Evolutionary conservation across 2,113 vertebrate species (phyloP).

Genomic region (Odobenus rosmarus): DNA sequence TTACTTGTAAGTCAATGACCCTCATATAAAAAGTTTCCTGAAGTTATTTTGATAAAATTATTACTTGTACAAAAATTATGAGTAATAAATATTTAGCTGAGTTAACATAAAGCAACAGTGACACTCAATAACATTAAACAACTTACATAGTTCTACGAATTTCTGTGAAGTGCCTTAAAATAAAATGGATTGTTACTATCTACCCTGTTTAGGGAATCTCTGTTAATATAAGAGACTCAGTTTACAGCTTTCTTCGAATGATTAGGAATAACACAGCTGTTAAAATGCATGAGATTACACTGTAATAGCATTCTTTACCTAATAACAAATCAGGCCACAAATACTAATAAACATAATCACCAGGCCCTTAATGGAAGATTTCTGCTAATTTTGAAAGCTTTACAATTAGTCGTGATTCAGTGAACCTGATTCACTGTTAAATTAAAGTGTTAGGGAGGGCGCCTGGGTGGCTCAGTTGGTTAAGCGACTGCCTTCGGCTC

Average conservation of each 20-base stretch:
- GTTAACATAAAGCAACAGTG: slow-evolving; percentile 23
- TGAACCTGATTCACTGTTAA: slow-evolving; percentile 51
- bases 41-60: slow-evolving; percentile 28
- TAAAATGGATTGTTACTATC: slow-evolving; percentile 50
- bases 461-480: no score
- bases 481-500: no score
- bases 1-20: neutral
- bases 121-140: neutral
- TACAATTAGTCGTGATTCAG: slow-evolving; percentile 69
- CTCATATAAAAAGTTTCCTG: neutral
- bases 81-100: slow-evolving; percentile 38
- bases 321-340: slow-evolving; percentile 70
- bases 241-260: slow-evolving; percentile 64
- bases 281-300: slow-evolving; percentile 79
- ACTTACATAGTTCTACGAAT: slow-evolving; percentile 25
- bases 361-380: slow-evolving; percentile 57
- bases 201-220: slow-evolving; percentile 43
- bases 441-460: slow-evolving; percentile 65
- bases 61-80: neutral
- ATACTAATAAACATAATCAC: slow-evolving; percentile 71
- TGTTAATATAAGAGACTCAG: slow-evolving; percentile 30
- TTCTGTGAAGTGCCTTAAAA: slow-evolving; percentile 72
- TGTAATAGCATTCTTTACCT: slow-evolving; percentile 51
- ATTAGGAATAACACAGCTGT: slow-evolving; percentile 70
- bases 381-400: slow-evolving; percentile 71